These are phyloP conservation scores for Lycorma delicatula DNA, from an alignment of 1,140 invertebrate genomes.

Conservation along the genomic window DNA sequence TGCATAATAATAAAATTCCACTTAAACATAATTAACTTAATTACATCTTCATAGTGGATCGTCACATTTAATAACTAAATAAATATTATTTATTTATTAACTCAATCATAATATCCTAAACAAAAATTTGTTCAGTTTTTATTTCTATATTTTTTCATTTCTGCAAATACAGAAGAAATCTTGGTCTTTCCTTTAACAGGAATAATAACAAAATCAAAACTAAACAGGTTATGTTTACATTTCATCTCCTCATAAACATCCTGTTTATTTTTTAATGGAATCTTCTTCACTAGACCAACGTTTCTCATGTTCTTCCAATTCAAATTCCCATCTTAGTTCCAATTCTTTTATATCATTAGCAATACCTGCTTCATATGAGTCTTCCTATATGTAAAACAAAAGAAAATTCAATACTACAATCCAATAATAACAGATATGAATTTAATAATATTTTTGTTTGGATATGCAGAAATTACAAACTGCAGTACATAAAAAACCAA, in stretches of 20 bases:
- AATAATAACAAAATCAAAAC: too few relatives aligned
- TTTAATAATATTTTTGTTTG: background rate
- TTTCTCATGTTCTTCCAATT: conserved; percentile 56
- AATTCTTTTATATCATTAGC: conserved; percentile 58
- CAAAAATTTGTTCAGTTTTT: background rate
- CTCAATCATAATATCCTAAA: background rate
- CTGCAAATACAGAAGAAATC: background rate
- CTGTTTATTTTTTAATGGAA: conserved; percentile 23
- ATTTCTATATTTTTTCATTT: background rate
- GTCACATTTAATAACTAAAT: too few relatives aligned
- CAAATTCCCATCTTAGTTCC: conserved; percentile 53
- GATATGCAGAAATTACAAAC: background rate
- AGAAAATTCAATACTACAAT: conserved; percentile 7
- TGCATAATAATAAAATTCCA: too few relatives aligned
- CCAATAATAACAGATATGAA: conserved; percentile 1
- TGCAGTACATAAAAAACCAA: background rate
- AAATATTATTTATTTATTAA: background rate
- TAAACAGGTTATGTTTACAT: background rate
- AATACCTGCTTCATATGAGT: conserved; percentile 55
- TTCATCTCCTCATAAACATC: background rate
- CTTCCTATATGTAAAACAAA: conserved; percentile 39
- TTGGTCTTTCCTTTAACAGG: background rate
- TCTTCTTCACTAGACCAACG: conserved; percentile 54
- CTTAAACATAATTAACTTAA: too few relatives aligned
- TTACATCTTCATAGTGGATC: too few relatives aligned